phyloP scores from a whole-genome alignment of 2,797 vertebrate species.

The Intellagama lesueurii region DNA sequence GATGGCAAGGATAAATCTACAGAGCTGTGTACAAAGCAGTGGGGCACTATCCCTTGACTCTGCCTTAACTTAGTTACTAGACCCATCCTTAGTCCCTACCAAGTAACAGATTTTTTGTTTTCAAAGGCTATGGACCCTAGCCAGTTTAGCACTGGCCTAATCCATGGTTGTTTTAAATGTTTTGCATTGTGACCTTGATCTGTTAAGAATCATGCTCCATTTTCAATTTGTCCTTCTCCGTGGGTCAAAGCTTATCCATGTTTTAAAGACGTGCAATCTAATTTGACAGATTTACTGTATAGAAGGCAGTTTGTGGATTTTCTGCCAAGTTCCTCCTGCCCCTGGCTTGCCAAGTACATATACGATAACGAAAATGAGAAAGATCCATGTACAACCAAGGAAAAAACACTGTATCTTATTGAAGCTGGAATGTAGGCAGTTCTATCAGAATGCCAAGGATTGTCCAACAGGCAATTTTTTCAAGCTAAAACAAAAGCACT shows the following conservation, averaged over 20 bases:
- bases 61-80: background rate
- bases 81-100: background rate
- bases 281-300: background rate
- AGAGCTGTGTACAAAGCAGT: background rate
- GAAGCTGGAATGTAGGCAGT: background rate
- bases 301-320: background rate
- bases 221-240: background rate
- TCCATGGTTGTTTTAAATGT: background rate
- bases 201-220: background rate
- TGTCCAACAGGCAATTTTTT: background rate
- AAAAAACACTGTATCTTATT: background rate
- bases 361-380: background rate
- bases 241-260: background rate
- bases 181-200: background rate
- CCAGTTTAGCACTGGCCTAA: background rate
- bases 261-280: background rate
- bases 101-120: background rate
- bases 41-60: too few species aligned
- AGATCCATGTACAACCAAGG: background rate
- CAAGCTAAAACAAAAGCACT: background rate
- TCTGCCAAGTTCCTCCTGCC: background rate
- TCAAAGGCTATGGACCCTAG: background rate
- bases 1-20: background rate
- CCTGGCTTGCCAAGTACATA: background rate
- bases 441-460: background rate